Conservation (phyloP, 2,888 invertebrate genomes). For the Heliconius aoede region DNA sequence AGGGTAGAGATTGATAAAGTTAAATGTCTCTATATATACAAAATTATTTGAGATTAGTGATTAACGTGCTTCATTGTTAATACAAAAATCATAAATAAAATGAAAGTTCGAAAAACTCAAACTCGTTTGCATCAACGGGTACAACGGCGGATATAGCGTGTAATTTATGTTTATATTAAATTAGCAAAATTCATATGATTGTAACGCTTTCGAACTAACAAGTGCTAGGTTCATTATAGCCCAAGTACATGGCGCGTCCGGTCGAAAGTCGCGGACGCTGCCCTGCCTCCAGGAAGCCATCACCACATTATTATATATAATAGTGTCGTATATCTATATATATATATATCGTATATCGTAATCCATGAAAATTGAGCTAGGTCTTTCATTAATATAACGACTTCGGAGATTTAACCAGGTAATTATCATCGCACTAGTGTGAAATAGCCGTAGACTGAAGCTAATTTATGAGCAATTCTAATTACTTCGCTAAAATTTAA, state of each 20-base stretch:
- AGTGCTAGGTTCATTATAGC: not conserved
- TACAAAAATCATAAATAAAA: not conserved
- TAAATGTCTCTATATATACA: too few species aligned
- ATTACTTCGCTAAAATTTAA: not conserved
- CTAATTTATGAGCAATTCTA: not conserved
- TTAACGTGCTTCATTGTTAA: not conserved
- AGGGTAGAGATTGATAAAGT: too few species aligned
- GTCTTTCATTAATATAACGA: not conserved
- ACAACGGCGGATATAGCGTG: not conserved
- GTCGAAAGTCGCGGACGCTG: constrained; percentile 28
- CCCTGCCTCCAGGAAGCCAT: constrained; percentile 32
- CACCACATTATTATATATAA: constrained; percentile 34
- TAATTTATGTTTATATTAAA: constrained; percentile 11
- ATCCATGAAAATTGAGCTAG: not conserved
- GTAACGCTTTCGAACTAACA: not conserved
- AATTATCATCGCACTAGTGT: not conserved
- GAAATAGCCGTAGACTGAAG: not conserved
- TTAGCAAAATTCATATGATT: not conserved
- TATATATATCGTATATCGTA: too few species aligned
- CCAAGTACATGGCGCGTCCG: constrained; percentile 11
- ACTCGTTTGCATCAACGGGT: not conserved
- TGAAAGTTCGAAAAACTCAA: not conserved
- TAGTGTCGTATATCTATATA: not conserved
- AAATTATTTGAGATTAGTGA: too few species aligned
- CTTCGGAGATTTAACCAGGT: not conserved